Base-by-base conservation (phyloP, 2,888 invertebrate species). In the Synanthedon myopaeformis region DNA sequence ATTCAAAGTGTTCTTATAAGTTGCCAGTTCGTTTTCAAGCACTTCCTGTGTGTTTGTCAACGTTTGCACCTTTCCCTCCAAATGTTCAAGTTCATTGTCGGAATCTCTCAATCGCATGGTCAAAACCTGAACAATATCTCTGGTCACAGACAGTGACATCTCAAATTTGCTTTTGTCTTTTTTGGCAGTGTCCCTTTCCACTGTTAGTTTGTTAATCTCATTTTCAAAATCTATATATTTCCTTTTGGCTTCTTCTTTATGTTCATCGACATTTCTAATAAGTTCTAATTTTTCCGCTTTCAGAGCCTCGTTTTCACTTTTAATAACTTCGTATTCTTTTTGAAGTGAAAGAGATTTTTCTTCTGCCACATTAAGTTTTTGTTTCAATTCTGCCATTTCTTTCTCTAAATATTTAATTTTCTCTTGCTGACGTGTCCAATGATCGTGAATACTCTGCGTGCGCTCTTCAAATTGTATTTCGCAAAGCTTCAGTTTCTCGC, bases 51-150 rank as follows among this genome's bases (percentile, higher is more conserved):
- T 63, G 53, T 73, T 72, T 1, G 68, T 72, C 42, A 87, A 59
- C 41, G 65, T 63, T 58, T 76, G 69, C 65, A 76, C 66, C 67
- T 84, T 87, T 64, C 65, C 74, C 62, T 87, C 87, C 54, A 91
- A 72, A 66, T 85, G 83, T 63, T 90, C 90, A 1, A 91, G 81
- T 66, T 90, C 90, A 64, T 78, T 83, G 62, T 91, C 91, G 3
- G 91, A 91, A 61, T 90, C 85, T 52, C 90, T 79, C 52, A 91
- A 68, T 14, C 91, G 78, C 71, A 85, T 82, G 35, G 88, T 90
- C 52, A 91, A 66, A 3, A 90, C 90, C 64, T 90, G 88, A 12
- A 91, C 89, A 51, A 90, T 90, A 56, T 89, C 86, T 62, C 89
- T 84, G 1, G 89, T 89, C 13, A 89, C 89, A 41, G 79, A 83